phyloP scores from a whole-genome alignment of 2,888 invertebrate species.

The Subacronicta megacephala region DNA sequence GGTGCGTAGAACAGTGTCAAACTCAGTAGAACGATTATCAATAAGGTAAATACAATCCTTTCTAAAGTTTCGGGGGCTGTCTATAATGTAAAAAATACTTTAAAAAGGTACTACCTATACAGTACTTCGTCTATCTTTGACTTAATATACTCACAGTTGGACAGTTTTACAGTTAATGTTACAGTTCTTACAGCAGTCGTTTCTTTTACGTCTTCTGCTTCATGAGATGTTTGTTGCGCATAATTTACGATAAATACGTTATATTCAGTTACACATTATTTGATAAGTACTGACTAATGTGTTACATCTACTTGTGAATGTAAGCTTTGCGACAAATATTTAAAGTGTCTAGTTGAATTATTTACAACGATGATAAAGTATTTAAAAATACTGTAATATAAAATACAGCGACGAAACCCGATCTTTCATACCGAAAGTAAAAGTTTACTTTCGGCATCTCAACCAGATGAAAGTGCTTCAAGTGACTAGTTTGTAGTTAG shows the following conservation, averaged over 20 bases:
- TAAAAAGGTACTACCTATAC: too few species aligned
- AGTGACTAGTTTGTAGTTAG: conserved; percentile 79
- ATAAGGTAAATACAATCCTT: too few species aligned
- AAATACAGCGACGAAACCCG: conserved; percentile 47
- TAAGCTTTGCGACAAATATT: conserved; percentile 29
- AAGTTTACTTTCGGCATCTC: conserved; percentile 85
- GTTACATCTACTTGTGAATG: conserved; percentile 29
- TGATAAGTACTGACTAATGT: conserved; percentile 16
- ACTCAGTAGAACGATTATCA: too few species aligned
- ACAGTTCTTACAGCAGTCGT: background rate
- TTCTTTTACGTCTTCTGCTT: conserved; percentile 4
- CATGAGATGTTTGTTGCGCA: conserved; percentile 19
- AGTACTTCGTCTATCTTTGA: too few species aligned
- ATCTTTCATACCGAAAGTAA: conserved; percentile 82
- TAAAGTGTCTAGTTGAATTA: conserved; percentile 31
- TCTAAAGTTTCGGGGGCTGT: too few species aligned
- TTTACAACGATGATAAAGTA: conserved; percentile 29
- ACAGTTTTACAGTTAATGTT: background rate
- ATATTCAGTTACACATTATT: conserved; percentile 18
- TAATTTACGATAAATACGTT: conserved; percentile 37
- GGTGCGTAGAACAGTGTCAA: too few species aligned
- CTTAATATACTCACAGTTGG: too few species aligned
- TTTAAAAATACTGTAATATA: conserved; percentile 40
- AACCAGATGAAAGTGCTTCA: conserved; percentile 84
- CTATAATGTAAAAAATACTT: too few species aligned